A percentile compares a stretch with the other conserved stretches of the same genome.
Conservation (phyloP, 2,888 invertebrate genomes). For the Notodonta dromedarius region DNA sequence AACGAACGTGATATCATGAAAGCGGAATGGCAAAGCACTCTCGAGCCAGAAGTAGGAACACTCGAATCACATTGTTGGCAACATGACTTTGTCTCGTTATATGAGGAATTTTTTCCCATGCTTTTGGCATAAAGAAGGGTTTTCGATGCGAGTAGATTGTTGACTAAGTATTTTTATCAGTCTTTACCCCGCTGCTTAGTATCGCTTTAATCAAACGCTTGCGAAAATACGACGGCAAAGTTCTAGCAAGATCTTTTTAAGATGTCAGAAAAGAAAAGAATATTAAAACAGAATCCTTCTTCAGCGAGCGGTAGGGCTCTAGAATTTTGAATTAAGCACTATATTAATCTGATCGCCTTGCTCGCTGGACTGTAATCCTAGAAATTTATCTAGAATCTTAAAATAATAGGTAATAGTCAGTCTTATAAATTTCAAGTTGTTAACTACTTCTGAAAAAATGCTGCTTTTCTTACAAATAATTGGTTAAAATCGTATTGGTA, state of each 20-base stretch:
- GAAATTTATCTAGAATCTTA: background rate
- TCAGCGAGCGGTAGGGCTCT: background rate
- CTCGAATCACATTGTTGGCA: constrained; percentile 47
- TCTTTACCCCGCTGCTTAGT: too few relatives aligned
- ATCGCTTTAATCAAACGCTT: too few relatives aligned
- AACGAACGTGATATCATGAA: constrained; percentile 33
- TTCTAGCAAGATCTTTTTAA: background rate
- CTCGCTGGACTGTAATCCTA: background rate
- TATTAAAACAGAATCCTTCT: background rate
- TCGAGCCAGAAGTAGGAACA: constrained; percentile 24
- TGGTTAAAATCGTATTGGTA: background rate
- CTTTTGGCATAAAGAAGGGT: background rate
- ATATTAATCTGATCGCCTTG: background rate
- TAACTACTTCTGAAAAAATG: background rate
- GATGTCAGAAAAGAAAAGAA: background rate
- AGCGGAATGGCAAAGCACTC: constrained; percentile 37
- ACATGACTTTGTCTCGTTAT: constrained; percentile 37
- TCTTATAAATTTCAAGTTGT: background rate
- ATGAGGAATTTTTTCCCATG: constrained; percentile 21
- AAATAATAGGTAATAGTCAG: background rate
- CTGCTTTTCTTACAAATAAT: background rate
- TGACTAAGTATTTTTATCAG: background rate
- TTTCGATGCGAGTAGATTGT: background rate
- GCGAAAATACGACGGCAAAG: too few relatives aligned
- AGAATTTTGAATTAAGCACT: background rate